Conservation (phyloP, 2,797 vertebrate species). For the Urosaurus nigricauda region DNA sequence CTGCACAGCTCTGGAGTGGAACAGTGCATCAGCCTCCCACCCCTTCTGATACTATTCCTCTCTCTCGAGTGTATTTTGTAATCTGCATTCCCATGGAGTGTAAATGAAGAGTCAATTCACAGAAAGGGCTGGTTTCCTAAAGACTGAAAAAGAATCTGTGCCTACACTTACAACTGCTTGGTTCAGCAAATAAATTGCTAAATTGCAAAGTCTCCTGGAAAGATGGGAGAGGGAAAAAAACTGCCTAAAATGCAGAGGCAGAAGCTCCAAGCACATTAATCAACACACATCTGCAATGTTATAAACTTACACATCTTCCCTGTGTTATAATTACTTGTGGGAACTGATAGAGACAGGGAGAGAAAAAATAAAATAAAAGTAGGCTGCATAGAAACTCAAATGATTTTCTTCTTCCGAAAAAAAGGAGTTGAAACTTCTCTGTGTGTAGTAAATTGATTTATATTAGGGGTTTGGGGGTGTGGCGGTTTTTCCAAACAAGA, state of each 20-base stretch:
- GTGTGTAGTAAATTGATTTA: neutral
- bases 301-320: neutral
- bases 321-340: neutral
- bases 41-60: neutral
- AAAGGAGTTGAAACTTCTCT: neutral
- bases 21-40: neutral
- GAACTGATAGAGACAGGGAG: neutral
- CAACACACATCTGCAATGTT: neutral
- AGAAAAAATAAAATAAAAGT: fast-evolving
- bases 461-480: neutral
- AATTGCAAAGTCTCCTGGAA: constrained; percentile 3
- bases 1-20: neutral
- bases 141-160: neutral
- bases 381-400: neutral
- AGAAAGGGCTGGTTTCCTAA: neutral
- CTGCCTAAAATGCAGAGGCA: neutral
- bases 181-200: constrained; percentile 17
- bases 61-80: neutral
- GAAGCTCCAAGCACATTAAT: constrained; percentile 4
- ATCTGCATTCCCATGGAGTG: neutral
- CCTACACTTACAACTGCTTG: neutral
- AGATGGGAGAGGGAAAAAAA: neutral
- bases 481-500: neutral
- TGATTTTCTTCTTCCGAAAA: neutral
- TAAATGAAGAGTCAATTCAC: constrained; percentile 22